Conservation (phyloP, 2,113 vertebrate genomes). For the Typhlomys cinereus region DNA sequence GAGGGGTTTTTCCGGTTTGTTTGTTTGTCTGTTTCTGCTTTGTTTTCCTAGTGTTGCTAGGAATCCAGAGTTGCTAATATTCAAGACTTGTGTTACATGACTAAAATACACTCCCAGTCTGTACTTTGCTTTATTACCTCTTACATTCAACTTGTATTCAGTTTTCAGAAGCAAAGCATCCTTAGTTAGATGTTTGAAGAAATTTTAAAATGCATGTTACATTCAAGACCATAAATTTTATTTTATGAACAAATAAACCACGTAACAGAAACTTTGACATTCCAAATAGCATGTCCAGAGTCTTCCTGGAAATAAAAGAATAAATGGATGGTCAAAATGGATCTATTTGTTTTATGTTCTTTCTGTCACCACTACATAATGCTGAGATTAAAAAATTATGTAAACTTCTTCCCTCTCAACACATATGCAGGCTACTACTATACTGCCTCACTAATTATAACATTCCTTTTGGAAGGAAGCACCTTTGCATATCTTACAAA, state of each 20-base stretch:
- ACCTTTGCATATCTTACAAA: conserved; percentile 10
- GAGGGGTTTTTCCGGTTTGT: neutral
- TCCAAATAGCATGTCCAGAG: neutral
- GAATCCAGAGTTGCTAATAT: neutral
- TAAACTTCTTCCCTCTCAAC: conserved; percentile 10
- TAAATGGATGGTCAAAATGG: neutral
- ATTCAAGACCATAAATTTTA: conserved; percentile 12
- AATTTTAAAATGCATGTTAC: neutral
- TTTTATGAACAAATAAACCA: conserved; percentile 5
- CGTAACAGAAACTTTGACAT: neutral
- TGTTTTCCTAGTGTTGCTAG: neutral
- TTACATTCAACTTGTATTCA: conserved; percentile 27
- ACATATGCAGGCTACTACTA: neutral
- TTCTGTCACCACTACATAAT: neutral
- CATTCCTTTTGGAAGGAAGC: neutral
- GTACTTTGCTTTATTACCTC: conserved; percentile 6
- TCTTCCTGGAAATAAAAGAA: conserved; percentile 23
- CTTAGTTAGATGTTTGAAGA: neutral
- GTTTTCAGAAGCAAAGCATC: conserved; percentile 47
- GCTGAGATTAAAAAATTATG: conserved; percentile 21
- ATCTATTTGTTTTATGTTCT: neutral
- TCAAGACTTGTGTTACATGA: neutral
- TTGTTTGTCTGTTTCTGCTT: too few relatives aligned
- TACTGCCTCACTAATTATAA: neutral
- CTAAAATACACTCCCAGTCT: neutral